Evolutionary conservation across 2,113 vertebrate species (phyloP).

Genomic region (Gadus macrocephalus): DNA sequence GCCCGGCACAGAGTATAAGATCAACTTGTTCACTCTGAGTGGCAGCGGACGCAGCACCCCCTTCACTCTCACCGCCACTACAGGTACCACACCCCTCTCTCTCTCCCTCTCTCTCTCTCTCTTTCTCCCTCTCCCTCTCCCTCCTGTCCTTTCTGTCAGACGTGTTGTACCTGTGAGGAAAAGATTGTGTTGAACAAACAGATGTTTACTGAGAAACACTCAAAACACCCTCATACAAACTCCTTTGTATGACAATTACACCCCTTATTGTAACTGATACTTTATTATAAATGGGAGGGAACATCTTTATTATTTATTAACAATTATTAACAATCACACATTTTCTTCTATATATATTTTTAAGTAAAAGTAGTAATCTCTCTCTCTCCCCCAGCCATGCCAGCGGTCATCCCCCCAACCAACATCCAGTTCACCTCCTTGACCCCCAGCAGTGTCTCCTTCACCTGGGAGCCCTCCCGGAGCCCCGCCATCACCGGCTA

Average conservation of each 20-base stretch:
- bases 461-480: constrained; percentile 85
- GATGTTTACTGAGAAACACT: no score
- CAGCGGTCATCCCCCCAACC: constrained; percentile 84
- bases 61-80: constrained; percentile 82
- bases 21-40: constrained; percentile 88
- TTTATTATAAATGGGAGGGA: background rate
- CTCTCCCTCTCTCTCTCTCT: no score
- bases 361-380: no score
- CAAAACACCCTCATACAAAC: no score
- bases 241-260: no score
- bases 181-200: no score
- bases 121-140: no score
- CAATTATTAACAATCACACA: background rate
- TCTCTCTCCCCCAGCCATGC: constrained; percentile 57
- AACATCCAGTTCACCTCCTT: constrained; percentile 88
- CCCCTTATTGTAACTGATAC: background rate
- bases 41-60: constrained; percentile 89
- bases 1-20: constrained; percentile 88
- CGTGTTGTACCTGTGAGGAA: no score
- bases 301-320: no score
- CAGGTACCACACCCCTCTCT: constrained; percentile 70
- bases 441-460: constrained; percentile 81
- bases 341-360: background rate
- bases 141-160: no score
- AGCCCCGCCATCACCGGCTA: constrained; percentile 86